These are phyloP conservation scores for Bombus haemorrhoidalis DNA, from an alignment of 1,140 invertebrate species.

Conservation along the genomic window DNA sequence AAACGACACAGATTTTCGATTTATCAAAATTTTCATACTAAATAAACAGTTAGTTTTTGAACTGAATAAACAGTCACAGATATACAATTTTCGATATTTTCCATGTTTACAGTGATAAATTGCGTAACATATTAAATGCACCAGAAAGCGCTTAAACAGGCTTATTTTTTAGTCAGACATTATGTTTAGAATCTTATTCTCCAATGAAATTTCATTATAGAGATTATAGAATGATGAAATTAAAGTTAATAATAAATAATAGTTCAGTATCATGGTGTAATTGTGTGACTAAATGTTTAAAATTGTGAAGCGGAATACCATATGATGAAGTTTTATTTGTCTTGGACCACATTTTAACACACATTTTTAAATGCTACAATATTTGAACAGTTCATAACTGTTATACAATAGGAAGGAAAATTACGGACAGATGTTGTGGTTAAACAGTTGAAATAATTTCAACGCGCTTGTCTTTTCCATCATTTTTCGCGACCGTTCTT, in stretches of 20 bases:
- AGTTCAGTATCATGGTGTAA: not conserved
- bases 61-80: not conserved
- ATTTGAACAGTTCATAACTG: not conserved
- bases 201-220: too few relatives aligned
- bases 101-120: not conserved
- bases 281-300: not conserved
- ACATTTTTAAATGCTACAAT: not conserved
- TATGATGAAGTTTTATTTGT: too few relatives aligned
- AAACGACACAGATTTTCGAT: not conserved
- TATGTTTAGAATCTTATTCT: too few relatives aligned
- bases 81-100: not conserved
- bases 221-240: not conserved
- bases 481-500: too few relatives aligned
- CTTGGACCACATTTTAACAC: too few relatives aligned
- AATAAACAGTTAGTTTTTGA: not conserved
- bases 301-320: not conserved
- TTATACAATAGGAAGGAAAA: not conserved
- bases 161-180: not conserved
- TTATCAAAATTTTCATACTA: not conserved
- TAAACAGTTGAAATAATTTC: not conserved
- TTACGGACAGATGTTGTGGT: not conserved
- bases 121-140: not conserved
- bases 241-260: not conserved
- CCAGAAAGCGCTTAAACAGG: not conserved
- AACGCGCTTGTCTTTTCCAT: too few relatives aligned